Evolutionary conservation across 2,797 vertebrate genomes (phyloP).

Genomic region (Helarctos malayanus): DNA sequence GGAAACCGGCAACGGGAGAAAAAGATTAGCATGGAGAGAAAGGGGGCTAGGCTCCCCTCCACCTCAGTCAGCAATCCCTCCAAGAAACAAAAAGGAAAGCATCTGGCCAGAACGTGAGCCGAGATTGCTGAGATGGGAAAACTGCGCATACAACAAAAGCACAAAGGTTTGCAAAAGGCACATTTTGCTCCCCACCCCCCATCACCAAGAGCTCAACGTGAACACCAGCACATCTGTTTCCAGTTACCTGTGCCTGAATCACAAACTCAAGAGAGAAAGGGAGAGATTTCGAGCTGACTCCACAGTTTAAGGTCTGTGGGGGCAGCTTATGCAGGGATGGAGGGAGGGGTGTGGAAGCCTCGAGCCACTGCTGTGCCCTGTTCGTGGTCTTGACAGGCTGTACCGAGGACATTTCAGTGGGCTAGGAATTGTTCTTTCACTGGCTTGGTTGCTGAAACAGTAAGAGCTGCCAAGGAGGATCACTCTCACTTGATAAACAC

Average conservation of each 20-base stretch:
- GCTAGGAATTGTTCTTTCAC: background rate
- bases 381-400: background rate
- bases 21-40: background rate
- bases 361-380: background rate
- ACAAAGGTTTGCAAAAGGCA: conserved; percentile 42
- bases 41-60: background rate
- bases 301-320: background rate
- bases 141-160: background rate
- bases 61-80: background rate
- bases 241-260: conserved; percentile 76
- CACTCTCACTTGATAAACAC: background rate
- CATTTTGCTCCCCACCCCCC: conserved; percentile 45
- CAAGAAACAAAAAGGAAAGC: background rate
- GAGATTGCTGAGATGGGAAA: background rate
- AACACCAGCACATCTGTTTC: conserved; percentile 75
- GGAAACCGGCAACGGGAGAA: conserved; percentile 9
- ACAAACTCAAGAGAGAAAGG: conserved; percentile 18
- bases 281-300: background rate
- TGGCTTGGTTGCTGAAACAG: background rate
- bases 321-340: background rate
- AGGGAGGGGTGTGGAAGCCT: background rate
- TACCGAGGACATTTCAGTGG: background rate
- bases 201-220: background rate
- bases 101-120: background rate
- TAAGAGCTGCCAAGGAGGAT: background rate